Base-by-base conservation (phyloP, 2,888 invertebrate species). In the Malthinus flaveolus region DNA sequence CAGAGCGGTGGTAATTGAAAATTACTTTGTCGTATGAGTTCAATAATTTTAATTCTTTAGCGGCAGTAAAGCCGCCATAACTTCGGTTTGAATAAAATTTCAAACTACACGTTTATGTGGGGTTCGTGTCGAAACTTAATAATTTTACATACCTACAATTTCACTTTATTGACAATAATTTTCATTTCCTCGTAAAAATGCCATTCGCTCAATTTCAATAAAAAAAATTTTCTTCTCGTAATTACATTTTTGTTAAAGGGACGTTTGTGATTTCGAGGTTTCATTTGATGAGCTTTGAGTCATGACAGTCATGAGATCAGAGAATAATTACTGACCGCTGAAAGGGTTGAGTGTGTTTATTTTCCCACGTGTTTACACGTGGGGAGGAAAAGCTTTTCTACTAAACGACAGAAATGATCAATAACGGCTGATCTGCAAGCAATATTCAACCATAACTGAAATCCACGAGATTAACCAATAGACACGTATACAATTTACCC, bases 371-470 rank as follows among this genome's bases (percentile, higher is more conserved):
- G 64, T 67, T 67, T 66, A 63, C 62, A 57, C 63, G 48, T 47
- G 54, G 62, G 51, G 23, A 23, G 23, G 23, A 23, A 23, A 47
- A 56, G 51, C 56, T 60, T 63, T 49, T 23, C 23, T 23, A 23
- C 65, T 62, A 68, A 70, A 70, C 65, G 68, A 64, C 66, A 64
- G 66, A 62, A 65, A 71, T 71, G 69, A 71, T 69, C 71, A 70
- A 69, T 69, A 70, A 68, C 66, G 65, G 66, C 61, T 64, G 65
- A 67, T 67, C 61, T 63, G 56, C 48, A 52, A 55, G 60, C 62
- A 61, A 63, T 64, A 57, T 59, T 56, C 58, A 35, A 51, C 52
- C 55, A 66, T 62, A 61, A 63, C 63, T 52, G 62, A 66, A 71
- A 71, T 70, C 68, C 36, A 44, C 50, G 23, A 66, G 69, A 71